phyloP scores from a whole-genome alignment of 2,113 vertebrate species.

The Pogona vitticeps region DNA sequence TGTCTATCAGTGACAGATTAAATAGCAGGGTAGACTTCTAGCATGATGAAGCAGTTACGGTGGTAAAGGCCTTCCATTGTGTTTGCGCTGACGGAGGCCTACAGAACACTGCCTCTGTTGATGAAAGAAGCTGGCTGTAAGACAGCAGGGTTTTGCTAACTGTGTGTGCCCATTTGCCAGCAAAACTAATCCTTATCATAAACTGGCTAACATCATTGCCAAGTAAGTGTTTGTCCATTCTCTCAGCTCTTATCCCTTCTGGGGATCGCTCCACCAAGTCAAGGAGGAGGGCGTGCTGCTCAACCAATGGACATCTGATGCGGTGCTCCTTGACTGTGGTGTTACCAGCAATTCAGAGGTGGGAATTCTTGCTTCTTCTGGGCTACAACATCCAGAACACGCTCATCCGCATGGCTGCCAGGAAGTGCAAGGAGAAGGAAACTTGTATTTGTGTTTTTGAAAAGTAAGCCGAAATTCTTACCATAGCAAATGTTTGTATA shows the following conservation, averaged over 20 bases:
- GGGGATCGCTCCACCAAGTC: conserved; percentile 63
- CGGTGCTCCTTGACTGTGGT: background rate
- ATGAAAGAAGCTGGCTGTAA: conserved; percentile 69
- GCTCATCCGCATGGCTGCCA: no score
- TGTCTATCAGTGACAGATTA: conserved; percentile 59
- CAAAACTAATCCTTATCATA: conserved; percentile 76
- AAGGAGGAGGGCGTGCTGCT: background rate
- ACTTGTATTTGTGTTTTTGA: no score
- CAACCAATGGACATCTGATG: background rate
- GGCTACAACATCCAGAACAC: no score
- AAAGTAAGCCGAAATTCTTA: no score
- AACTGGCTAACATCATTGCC: conserved; percentile 77
- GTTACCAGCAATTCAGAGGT: background rate
- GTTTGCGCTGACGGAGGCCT: conserved; percentile 54
- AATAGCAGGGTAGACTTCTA: conserved; percentile 61
- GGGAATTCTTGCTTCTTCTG: no score
- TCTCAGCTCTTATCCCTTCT: conserved; percentile 87
- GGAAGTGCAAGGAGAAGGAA: no score
- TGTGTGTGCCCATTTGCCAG: conserved; percentile 63
- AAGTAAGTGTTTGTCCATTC: conserved; percentile 82
- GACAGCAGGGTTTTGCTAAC: conserved; percentile 73
- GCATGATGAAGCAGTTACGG: conserved; percentile 36
- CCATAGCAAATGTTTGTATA: no score
- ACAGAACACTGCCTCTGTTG: conserved; percentile 59
- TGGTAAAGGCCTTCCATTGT: conserved; percentile 63